A percentile compares a stretch with the other conserved stretches of the same genome.
Evolutionary conservation across 2,888 invertebrate genomes (phyloP).

Genomic region (Melieria crassipennis): DNA sequence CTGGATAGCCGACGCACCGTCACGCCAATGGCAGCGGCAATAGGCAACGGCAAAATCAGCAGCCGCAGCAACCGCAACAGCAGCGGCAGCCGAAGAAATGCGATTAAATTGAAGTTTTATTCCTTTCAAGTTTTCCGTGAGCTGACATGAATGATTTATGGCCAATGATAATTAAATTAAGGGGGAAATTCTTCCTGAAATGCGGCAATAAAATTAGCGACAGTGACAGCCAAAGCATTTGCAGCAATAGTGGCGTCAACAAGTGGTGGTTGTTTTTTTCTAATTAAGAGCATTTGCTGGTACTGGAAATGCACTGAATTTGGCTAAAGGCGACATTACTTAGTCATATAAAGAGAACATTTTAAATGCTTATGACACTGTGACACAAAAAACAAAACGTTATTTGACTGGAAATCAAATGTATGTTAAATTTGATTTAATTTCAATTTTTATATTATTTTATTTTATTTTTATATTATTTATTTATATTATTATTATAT

Average conservation of each 20-base stretch:
- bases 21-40: neutral
- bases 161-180: conserved; percentile 37
- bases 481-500: too few species aligned
- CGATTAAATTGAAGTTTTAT: conserved; percentile 29
- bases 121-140: conserved; percentile 32
- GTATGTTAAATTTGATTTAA: too few species aligned
- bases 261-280: too few species aligned
- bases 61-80: conserved; percentile 1
- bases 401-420: too few species aligned
- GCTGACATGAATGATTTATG: conserved; percentile 36
- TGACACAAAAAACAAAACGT: too few species aligned
- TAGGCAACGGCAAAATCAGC: neutral
- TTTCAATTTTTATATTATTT: too few species aligned
- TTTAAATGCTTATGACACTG: too few species aligned
- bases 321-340: too few species aligned
- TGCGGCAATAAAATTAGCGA: conserved; percentile 24
- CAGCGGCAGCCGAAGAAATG: conserved; percentile 24
- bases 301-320: too few species aligned
- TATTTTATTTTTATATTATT: too few species aligned
- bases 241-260: neutral
- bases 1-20: neutral
- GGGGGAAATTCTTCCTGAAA: conserved; percentile 32
- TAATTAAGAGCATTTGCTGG: too few species aligned
- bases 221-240: neutral
- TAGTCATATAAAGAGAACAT: too few species aligned